Conservation (phyloP, 1,140 invertebrate species). For the Rhynchophorus ferrugineus region DNA sequence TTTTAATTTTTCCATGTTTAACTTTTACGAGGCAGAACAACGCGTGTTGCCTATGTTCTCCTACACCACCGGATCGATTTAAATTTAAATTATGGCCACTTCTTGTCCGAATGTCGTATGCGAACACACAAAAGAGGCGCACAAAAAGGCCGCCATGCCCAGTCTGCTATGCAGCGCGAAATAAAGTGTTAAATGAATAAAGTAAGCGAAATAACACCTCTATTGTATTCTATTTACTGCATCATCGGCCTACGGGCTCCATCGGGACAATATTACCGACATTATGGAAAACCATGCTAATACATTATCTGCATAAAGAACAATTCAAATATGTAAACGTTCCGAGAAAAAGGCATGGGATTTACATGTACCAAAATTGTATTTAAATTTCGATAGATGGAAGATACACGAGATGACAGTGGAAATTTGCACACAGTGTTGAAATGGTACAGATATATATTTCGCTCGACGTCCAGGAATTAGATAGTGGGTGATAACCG, state of each 20-base stretch:
- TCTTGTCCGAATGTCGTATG: no score
- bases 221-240: conserved; percentile 23
- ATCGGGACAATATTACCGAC: conserved; percentile 25
- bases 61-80: no score
- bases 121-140: no score
- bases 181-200: conserved; percentile 19
- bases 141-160: neutral
- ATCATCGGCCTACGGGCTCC: conserved; percentile 8
- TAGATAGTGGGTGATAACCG: neutral
- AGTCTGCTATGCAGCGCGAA: conserved; percentile 5
- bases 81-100: no score
- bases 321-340: conserved; percentile 26
- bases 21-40: no score
- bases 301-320: conserved; percentile 27
- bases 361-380: conserved; percentile 33
- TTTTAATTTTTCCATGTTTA: no score
- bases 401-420: conserved; percentile 24
- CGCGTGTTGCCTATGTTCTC: no score
- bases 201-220: conserved; percentile 23
- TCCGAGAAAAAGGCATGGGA: conserved; percentile 17
- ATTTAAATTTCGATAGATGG: conserved; percentile 31
- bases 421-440: conserved; percentile 32
- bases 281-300: conserved; percentile 30
- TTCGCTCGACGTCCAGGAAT: conserved; percentile 8
- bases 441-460: conserved; percentile 17